Base-by-base conservation (phyloP, 2,888 invertebrate genomes). In the Heliconius cydno region DNA sequence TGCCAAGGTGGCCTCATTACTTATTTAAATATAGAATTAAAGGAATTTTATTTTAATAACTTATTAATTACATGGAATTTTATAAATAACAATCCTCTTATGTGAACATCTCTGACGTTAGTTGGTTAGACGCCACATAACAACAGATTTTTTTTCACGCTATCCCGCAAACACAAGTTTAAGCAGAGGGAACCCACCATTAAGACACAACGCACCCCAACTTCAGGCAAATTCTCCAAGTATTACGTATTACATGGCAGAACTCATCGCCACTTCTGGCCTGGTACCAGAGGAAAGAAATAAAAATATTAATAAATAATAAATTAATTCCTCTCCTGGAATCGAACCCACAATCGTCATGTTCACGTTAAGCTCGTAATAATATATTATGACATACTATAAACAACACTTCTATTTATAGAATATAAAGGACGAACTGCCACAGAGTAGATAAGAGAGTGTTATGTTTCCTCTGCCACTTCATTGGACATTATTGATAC, bases 401-500 rank as follows among this genome's bases (percentile, higher is more conserved):
- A 65, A 65, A 30, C 28, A 15, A 65, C n/a, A 67, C 70, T 66
- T 41, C 7, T 70, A 74, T 79, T 72, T 79, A 77, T 79, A 75
- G 60, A 60, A 79, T 75, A 57, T 74, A 41, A 60, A n/a, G 19
- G 75, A 81, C 79, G 77, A 78, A 75, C 72, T 72, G 79, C 77
- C 72, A 81, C 67, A 25, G 22, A 15, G 0, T 25, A 28, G 81
- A 81, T 81, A 81, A 77, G 46, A 78, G 71, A 71, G 60, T 60
- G 60, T 81, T 76, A 79, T 81, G 81, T 79, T 76, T 81, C 81
- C 81, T 81, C 67, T 75, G 65, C 10, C 22, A 25, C 19, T 75
- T 46, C 25, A 66, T 28, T 75, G 41, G 10, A 65, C 60, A 75
- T 75, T 75, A 75, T 65, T 75, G 22, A 65, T 19, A 28, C 75